phyloP scores from a whole-genome alignment of 2,888 invertebrate genomes.

The Drosophila hamatofila region DNA sequence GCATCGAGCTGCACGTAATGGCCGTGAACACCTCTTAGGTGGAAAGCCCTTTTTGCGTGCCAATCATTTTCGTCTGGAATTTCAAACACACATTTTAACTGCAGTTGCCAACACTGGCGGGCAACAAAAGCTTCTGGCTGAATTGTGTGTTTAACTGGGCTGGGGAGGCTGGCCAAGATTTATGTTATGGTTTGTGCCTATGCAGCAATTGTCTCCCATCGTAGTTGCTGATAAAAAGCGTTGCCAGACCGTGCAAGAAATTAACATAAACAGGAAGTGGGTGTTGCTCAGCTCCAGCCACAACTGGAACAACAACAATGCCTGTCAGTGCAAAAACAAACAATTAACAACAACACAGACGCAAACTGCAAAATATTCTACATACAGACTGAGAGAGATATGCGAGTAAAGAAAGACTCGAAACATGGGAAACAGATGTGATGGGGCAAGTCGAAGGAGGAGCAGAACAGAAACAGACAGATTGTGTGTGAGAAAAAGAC shows the following conservation, averaged over 20 bases:
- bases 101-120: slow-evolving; percentile 42
- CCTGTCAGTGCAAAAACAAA: slow-evolving; percentile 54
- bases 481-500: not conserved
- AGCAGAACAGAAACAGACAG: slow-evolving; percentile 6
- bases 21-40: slow-evolving; percentile 55
- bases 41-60: slow-evolving; percentile 29
- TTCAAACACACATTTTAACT: slow-evolving; percentile 45
- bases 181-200: slow-evolving; percentile 50
- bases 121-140: not conserved
- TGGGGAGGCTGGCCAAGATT: slow-evolving; percentile 31
- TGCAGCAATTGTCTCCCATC: slow-evolving; percentile 38
- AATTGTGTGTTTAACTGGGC: slow-evolving; percentile 16
- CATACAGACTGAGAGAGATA: slow-evolving; percentile 4
- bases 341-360: slow-evolving; percentile 45
- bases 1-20: slow-evolving; percentile 67
- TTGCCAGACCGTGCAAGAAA: slow-evolving; percentile 68
- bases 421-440: slow-evolving; percentile 38
- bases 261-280: slow-evolving; percentile 83
- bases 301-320: slow-evolving; percentile 32
- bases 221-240: slow-evolving; percentile 44
- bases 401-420: slow-evolving; percentile 19
- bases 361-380: slow-evolving; percentile 31
- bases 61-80: slow-evolving; percentile 54
- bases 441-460: not conserved
- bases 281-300: slow-evolving; percentile 56